phyloP scores from a whole-genome alignment of 2,113 vertebrate species.

The Cavia porcellus region DNA sequence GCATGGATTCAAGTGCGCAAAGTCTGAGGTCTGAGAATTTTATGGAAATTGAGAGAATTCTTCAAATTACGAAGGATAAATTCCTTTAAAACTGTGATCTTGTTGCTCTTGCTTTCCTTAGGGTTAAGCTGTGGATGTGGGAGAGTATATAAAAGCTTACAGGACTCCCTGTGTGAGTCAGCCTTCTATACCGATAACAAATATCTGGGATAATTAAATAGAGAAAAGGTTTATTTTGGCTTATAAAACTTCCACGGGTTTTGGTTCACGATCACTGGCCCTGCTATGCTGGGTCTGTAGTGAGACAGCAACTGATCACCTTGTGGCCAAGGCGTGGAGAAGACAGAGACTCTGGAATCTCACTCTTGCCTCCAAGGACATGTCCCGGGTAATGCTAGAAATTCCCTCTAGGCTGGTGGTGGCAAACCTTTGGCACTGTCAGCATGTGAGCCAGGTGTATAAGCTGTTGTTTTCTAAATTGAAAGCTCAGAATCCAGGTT shows the following conservation, averaged over 20 bases:
- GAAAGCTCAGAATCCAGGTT: background rate
- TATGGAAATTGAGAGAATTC: background rate
- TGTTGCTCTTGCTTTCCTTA: background rate
- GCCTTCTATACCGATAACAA: background rate
- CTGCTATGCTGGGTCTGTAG: no score
- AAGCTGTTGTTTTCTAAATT: background rate
- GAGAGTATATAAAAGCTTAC: background rate
- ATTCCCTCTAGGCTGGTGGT: background rate
- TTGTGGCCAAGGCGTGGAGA: background rate
- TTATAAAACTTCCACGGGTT: background rate
- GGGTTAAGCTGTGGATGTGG: background rate
- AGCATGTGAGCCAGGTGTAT: background rate
- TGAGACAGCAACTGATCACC: fast-evolving
- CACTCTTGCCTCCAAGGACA: background rate
- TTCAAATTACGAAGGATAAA: background rate
- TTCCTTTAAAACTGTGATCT: background rate
- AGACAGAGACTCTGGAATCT: background rate
- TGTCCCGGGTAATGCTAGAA: background rate
- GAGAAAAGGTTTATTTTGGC: background rate
- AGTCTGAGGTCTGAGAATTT: background rate
- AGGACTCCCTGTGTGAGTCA: background rate
- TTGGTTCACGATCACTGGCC: background rate
- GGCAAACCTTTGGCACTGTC: background rate
- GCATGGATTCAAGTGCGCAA: background rate
- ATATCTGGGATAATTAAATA: background rate